These are phyloP conservation scores for Actenoides lindsayi DNA, from an alignment of 2,113 vertebrate genomes.

Conservation along the genomic window DNA sequence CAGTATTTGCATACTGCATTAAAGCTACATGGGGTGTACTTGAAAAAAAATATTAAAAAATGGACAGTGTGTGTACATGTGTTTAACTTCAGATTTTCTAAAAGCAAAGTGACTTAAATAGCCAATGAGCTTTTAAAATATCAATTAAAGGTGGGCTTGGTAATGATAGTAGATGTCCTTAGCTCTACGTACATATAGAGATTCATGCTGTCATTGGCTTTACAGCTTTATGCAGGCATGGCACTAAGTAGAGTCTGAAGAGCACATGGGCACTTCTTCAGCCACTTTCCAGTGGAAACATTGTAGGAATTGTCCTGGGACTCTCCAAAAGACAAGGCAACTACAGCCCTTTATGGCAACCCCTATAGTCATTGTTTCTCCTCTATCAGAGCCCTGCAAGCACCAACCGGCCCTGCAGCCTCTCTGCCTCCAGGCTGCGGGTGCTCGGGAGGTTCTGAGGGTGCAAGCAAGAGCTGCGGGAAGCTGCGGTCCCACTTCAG, in stretches of 20 bases:
- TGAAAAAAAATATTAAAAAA: not conserved
- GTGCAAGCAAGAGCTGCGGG: not conserved
- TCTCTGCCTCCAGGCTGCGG: not conserved
- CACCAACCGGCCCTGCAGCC: not conserved
- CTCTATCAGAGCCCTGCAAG: no score
- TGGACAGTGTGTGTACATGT: not conserved
- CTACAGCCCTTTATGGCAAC: not conserved
- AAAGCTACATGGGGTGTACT: not conserved
- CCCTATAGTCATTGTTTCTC: not conserved
- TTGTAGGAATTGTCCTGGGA: fast-evolving
- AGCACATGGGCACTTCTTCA: not conserved
- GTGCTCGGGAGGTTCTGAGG: not conserved
- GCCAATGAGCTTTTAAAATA: not conserved
- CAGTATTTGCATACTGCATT: not conserved
- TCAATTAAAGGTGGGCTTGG: not conserved
- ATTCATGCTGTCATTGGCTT: not conserved
- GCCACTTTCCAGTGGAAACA: not conserved
- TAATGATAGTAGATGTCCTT: not conserved
- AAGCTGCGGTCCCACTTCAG: fast-evolving
- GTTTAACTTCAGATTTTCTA: not conserved
- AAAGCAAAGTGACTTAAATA: not conserved
- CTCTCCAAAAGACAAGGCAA: not conserved
- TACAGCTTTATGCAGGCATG: not conserved
- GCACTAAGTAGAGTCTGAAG: not conserved
- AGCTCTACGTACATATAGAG: not conserved